phyloP scores from a whole-genome alignment of 1,140 invertebrate species.

The Neodiprion fabricii region DNA sequence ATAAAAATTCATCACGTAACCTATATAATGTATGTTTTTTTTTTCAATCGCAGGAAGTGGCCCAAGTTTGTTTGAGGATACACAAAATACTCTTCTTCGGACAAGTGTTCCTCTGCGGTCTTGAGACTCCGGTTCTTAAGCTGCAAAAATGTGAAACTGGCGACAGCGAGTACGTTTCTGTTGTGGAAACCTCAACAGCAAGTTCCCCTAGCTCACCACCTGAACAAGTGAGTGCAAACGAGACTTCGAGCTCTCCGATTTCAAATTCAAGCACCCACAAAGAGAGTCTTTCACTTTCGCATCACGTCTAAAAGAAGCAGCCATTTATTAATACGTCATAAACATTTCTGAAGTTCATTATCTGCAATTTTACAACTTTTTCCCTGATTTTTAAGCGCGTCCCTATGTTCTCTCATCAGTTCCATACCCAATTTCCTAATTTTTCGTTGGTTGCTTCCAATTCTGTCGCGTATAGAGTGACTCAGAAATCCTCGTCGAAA shows the following conservation, averaged over 20 bases:
- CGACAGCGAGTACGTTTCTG: conserved; percentile 74
- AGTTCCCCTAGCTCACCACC: conserved; percentile 62
- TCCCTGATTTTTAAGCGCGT: conserved; percentile 21
- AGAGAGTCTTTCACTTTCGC: not conserved
- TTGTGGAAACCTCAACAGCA: conserved; percentile 65
- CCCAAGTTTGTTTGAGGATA: conserved; percentile 76
- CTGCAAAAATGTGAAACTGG: conserved; percentile 71
- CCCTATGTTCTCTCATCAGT: conserved; percentile 32
- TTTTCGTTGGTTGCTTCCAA: conserved; percentile 28
- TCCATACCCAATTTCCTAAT: too few relatives aligned
- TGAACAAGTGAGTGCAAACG: conserved; percentile 63
- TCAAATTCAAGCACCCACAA: too few relatives aligned
- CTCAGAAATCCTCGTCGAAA: conserved; percentile 66
- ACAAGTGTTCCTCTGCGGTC: conserved; percentile 87
- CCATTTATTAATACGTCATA: too few relatives aligned
- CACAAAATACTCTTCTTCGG: conserved; percentile 82
- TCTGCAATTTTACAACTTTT: conserved; percentile 22
- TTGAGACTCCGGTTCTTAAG: conserved; percentile 84
- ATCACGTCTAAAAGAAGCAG: not conserved
- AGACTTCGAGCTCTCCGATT: too few relatives aligned
- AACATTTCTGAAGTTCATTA: too few relatives aligned
- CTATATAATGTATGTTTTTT: not conserved
- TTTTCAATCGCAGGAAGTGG: conserved; percentile 64
- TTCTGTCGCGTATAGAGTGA: conserved; percentile 52
- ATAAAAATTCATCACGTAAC: not conserved